Conservation (phyloP, 2,888 invertebrate species). For the Acleris literana region DNA sequence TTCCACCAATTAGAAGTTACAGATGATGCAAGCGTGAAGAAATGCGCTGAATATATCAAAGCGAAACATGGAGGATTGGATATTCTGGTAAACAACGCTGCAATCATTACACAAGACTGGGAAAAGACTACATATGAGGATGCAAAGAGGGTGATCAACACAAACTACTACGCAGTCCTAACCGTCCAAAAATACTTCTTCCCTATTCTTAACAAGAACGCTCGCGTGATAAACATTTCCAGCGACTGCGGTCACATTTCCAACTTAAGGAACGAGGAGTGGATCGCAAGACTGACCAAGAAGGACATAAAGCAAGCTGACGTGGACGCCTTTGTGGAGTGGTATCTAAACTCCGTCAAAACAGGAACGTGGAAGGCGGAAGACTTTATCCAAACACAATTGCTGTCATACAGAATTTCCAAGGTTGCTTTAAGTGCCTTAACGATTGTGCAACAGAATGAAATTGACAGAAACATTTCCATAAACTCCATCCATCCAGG, state of each 20-base stretch:
- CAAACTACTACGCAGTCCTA: constrained; percentile 33
- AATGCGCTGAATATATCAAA: constrained; percentile 31
- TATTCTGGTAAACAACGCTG: constrained; percentile 38
- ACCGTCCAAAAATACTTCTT: constrained; percentile 37
- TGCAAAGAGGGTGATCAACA: constrained; percentile 28
- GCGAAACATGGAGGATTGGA: constrained; percentile 37
- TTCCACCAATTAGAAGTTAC: constrained; percentile 37
- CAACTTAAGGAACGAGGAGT: constrained; percentile 44
- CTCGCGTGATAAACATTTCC: constrained; percentile 47
- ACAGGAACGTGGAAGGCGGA: constrained; percentile 41
- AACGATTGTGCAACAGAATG: constrained; percentile 44
- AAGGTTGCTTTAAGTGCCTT: constrained; percentile 47
- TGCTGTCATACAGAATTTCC: constrained; percentile 45
- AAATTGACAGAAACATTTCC: constrained; percentile 45
- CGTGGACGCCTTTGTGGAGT: constrained; percentile 45
- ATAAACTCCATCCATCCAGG: constrained; percentile 50
- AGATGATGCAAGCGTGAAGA: constrained; percentile 31
- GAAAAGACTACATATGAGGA: constrained; percentile 36
- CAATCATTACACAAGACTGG: constrained; percentile 17
- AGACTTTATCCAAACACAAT: constrained; percentile 41
- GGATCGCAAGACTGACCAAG: constrained; percentile 45
- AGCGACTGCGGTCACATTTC: constrained; percentile 49
- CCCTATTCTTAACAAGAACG: constrained; percentile 46
- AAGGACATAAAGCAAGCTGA: constrained; percentile 42
- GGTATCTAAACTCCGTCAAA: constrained; percentile 47